phyloP scores from a whole-genome alignment of 2,797 vertebrate genomes.

The Halcyon badia region DNA sequence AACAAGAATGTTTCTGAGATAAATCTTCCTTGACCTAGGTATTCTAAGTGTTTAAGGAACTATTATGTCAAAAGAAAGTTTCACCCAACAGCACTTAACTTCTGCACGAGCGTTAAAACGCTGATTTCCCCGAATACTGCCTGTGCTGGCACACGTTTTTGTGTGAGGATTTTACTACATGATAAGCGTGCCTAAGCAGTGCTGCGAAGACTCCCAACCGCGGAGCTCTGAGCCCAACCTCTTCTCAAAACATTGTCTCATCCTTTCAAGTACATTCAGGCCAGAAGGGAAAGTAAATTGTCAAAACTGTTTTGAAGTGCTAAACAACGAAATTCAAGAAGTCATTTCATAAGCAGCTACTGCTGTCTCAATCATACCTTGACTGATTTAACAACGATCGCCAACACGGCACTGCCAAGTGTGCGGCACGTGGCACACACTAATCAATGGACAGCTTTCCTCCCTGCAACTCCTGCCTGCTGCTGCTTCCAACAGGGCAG shows the following conservation, averaged over 20 bases:
- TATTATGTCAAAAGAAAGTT: neutral
- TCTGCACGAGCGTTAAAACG: neutral
- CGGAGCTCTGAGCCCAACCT: constrained; percentile 33
- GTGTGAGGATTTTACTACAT: neutral
- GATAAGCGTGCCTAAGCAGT: constrained; percentile 22
- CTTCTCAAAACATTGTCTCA: constrained; percentile 56
- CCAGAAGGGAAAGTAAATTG: constrained; percentile 10
- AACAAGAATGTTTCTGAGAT: neutral
- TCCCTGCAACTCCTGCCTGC: neutral
- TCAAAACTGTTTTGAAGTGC: neutral
- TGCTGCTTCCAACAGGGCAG: neutral
- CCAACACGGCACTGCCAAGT: neutral
- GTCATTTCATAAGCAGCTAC: neutral
- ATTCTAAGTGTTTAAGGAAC: neutral
- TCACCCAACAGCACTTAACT: neutral
- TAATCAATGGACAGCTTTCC: neutral
- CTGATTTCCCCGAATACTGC: neutral
- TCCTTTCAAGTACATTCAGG: constrained; percentile 16
- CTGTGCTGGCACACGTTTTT: neutral
- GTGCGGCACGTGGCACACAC: accelerated
- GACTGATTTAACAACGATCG: neutral
- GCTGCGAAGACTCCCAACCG: neutral
- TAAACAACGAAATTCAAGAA: neutral
- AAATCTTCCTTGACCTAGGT: neutral
- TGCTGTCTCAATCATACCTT: accelerated